Percentiles rank a stretch among this genome's conserved stretches.
Evolutionary conservation across 2,888 invertebrate genomes (phyloP).

Genomic region (Melolontha melolontha): DNA sequence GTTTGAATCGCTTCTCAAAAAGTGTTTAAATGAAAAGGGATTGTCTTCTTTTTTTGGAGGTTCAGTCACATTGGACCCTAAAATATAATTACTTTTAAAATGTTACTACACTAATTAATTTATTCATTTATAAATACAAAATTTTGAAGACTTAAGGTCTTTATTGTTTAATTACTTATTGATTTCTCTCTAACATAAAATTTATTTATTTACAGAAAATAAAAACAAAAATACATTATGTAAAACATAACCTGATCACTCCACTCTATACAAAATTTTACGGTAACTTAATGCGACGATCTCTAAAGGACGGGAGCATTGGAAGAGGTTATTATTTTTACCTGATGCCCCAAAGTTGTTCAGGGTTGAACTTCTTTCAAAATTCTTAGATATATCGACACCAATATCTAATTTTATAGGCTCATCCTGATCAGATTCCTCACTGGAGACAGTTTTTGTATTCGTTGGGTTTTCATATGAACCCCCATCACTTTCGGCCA

Average conservation of each 20-base stretch:
- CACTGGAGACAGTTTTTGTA: conserved; percentile 40
- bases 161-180: too few relatives aligned
- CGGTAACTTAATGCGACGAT: background rate
- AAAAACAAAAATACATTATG: too few relatives aligned
- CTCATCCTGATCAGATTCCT: conserved; percentile 52
- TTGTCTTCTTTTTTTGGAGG: conserved; percentile 72
- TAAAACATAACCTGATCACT: conserved; percentile 5
- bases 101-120: background rate
- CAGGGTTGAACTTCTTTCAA: conserved; percentile 32
- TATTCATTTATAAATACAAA: conserved; percentile 23
- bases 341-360: conserved; percentile 44
- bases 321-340: conserved; percentile 31
- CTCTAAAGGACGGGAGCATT: background rate
- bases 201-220: too few relatives aligned
- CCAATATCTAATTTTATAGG: conserved; percentile 50
- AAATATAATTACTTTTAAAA: conserved; percentile 16
- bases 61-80: conserved; percentile 50
- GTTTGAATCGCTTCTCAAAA: conserved; percentile 76
- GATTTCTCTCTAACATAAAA: too few relatives aligned
- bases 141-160: background rate
- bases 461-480: conserved; percentile 44
- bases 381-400: conserved; percentile 45
- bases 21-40: conserved; percentile 88
- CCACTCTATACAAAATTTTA: background rate
- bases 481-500: conserved; percentile 54